phyloP scores from a whole-genome alignment of 2,797 vertebrate genomes.

The Champsocephalus esox region DNA sequence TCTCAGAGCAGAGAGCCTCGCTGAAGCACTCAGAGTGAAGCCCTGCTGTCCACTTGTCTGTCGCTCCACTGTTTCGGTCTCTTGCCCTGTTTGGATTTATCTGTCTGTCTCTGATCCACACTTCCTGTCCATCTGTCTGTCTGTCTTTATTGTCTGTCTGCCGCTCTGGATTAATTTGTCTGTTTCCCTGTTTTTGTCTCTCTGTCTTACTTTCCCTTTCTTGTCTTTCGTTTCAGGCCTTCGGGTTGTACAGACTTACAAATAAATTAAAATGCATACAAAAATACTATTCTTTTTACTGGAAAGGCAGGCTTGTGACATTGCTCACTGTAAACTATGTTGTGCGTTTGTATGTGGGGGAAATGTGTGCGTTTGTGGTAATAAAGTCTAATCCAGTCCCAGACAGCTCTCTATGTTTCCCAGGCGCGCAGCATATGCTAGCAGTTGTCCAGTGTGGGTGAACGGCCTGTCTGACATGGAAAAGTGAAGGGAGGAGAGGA shows the following conservation, averaged over 20 bases:
- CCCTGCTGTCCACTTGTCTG: constrained; percentile 45
- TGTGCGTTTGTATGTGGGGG: neutral
- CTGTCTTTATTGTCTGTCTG: neutral
- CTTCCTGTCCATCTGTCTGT: constrained; percentile 2
- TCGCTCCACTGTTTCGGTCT: constrained; percentile 17
- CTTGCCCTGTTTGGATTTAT: neutral
- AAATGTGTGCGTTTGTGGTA: neutral
- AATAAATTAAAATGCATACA: neutral
- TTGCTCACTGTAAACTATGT: constrained; percentile 32
- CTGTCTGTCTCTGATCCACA: too few species aligned
- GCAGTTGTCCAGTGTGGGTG: constrained; percentile 61
- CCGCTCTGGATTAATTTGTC: neutral
- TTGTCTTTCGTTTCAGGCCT: neutral
- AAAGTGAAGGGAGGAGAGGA: constrained; percentile 51
- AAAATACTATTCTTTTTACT: constrained; percentile 9
- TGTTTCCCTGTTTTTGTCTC: constrained; percentile 19
- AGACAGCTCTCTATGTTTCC: constrained; percentile 32
- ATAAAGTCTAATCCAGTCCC: constrained; percentile 20
- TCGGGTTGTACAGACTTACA: neutral
- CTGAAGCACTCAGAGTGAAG: constrained; percentile 57
- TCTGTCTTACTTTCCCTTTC: neutral
- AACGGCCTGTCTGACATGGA: constrained; percentile 60
- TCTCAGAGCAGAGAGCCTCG: constrained; percentile 59
- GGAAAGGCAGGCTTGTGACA: neutral
- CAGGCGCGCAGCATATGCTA: constrained; percentile 59